Conservation (phyloP, 2,888 invertebrate species). For the Athripsodes cinereus region DNA sequence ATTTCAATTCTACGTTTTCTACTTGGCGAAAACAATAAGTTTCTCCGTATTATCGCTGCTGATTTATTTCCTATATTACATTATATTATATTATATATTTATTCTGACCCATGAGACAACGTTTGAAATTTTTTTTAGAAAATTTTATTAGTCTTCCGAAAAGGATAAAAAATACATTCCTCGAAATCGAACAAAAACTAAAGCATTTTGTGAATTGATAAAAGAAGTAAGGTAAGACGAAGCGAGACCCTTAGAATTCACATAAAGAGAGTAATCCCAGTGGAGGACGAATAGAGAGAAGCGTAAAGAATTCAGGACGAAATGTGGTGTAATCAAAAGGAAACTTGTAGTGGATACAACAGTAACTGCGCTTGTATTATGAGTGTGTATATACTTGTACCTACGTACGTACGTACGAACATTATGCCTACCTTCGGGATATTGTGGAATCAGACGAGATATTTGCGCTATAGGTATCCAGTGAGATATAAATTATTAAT, state of each 20-base stretch:
- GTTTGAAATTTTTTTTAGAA: not conserved
- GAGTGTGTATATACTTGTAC: too few species aligned
- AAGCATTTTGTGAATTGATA: slow-evolving; percentile 20
- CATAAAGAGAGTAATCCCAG: slow-evolving; percentile 23
- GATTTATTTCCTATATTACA: too few species aligned
- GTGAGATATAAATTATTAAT: too few species aligned
- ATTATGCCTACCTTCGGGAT: not conserved
- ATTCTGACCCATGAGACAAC: not conserved
- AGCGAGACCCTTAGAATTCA: slow-evolving; percentile 21
- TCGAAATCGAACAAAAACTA: not conserved
- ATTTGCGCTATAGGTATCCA: too few species aligned
- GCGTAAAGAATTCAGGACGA: slow-evolving; percentile 26
- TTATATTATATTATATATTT: too few species aligned
- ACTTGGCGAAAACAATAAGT: too few species aligned
- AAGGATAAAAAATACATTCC: not conserved
- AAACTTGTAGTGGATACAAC: slow-evolving; percentile 12
- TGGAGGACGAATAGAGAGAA: slow-evolving; percentile 10
- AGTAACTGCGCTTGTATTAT: too few species aligned
- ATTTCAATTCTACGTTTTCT: too few species aligned
- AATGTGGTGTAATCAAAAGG: slow-evolving; percentile 27
- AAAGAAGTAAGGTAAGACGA: slow-evolving; percentile 11
- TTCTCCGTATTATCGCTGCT: too few species aligned
- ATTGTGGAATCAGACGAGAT: not conserved
- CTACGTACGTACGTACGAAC: too few species aligned
- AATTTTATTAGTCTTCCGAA: not conserved